Base-by-base conservation (phyloP, 1,140 invertebrate genomes). In the Pentalonia nigronervosa region DNA sequence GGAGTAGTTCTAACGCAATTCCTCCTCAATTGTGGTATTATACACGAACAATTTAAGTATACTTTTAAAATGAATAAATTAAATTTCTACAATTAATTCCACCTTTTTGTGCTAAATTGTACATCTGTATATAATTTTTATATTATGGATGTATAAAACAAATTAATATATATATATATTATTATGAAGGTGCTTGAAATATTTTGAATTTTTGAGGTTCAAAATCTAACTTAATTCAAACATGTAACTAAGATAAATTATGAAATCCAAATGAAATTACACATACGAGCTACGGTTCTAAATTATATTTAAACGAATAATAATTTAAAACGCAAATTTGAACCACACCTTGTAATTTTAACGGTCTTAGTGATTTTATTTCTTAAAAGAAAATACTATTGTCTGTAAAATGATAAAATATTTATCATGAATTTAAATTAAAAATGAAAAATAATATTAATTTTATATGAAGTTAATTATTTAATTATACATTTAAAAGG, bases 321-420 rank as follows among this genome's bases (percentile, higher is more conserved):
- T 76, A 30, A 76, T 14, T 76, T 76, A 76, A 76, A 76, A 76
- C n/a, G 60, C n/a, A 76, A 76, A 76, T 76, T n/a, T n/a, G 60
- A n/a, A 76, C 60, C n/a, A 76, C n/a, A 76, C 30, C n/a, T n/a
- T 34, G 60, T 76, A 76, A 76, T 76, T 76, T 76, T 34, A 76
- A n/a, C 30, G n/a, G n/a, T 76, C 60, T 76, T 76, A 76, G 11
- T 3, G 30, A 76, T 30, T 76, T n/a, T 17, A 30, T 67, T 67
- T n/a, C 60, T 76, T 34, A 76, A 76, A 76, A 67, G 23, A 56
- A n/a, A n/a, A 4, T 6, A n/a, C 7, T 7, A 14, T 76, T 76
- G 50, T 76, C 6, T 17, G 30, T n/a, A 14, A n/a, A 76, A 76
- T 53, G 30, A 76, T n/a, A 76, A 76, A 76, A 76, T 76, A 34